Base-by-base conservation (phyloP, 2,888 invertebrate species). In the Polia nebulosa region DNA sequence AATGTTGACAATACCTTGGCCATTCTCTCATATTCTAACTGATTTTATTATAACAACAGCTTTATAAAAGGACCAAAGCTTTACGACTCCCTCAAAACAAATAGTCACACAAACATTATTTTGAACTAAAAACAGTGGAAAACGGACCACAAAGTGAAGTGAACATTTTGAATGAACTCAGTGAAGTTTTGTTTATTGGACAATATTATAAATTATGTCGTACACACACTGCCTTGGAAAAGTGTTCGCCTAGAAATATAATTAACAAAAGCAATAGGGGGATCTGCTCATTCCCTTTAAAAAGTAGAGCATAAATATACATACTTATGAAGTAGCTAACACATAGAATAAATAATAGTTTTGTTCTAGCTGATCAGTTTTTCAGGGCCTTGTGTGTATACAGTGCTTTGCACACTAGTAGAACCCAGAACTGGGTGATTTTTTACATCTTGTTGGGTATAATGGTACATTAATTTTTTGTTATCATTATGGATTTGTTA, bases 71-170 rank as follows among this genome's bases (percentile, higher is more conserved):
- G 11, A 51, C 29, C 52, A 58, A 67, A 41, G 8, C 3, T 25
- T 47, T 49, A 25, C 9, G 1, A 20, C 0, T 45, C 44, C 52
- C 41, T 47, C 56, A 80, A 63, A 47, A 52, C 66, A 71, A 76
- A 71, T 74, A 76, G 61, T 52, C 49, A 76, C 64, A 76, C 55
- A 72, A 67, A 70, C n/a, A 60, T 64, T n/a, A 72, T 67, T 75
- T 59, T 76, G 63, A 81, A 77, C 75, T 72, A 69, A 63, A n/a
- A 56, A 82, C 67, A 78, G 80, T 87, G 87, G 87, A 85, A 81
- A 88, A 86, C 27, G 85, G 89, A 90, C 89, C 88, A 84, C 20
- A 71, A 69, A 83, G 88, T 90, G 90, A 86, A 89, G 90, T 91
- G 90, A 87, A 89, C 88, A 80, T 70, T 85, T 87, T 88, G 82